Base-by-base conservation (phyloP, 2,797 vertebrate genomes). In the Coendou prehensilis region DNA sequence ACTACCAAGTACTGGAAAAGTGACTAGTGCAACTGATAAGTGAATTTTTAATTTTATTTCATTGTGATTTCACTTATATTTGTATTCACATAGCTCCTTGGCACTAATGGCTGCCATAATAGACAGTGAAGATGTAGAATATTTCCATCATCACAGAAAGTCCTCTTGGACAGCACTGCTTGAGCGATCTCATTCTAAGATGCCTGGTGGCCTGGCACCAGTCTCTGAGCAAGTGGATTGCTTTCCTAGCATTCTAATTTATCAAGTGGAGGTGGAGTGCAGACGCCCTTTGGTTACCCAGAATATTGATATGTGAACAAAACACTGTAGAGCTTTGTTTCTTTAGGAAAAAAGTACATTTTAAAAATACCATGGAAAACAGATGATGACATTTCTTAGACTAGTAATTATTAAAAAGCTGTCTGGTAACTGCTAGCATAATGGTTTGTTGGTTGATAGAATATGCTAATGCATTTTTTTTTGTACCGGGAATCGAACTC, bases 271-370 rank as follows among this genome's bases (percentile, higher is more conserved):
- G 80, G 63, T 95, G 37, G 83, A 78, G 33, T 26, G 20, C 9
- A 1, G 52, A 26, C 83, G 67, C 50, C 91, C 9, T 93, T 81
- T 50, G 37, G 50, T 56, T 88, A 89, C 84, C 90, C 94, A 67
- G 87, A 96, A 94, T 85, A 90, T 90, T 80, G 92, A 80, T 82
- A 54, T 59, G 73, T n/a, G 64, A 92, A 75, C 83, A 81, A 91
- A 95, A 41, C 61, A 89, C 33, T 1, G 47, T 13, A n/a, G 73
- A 89, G 73, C 67, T 94, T 96, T 88, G 52, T 94, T 96, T 93
- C 81, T 63, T 80, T 88, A 91, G 69, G 54, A 76, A 89, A 91
- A 83, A 76, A 57, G 50, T 9, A 63, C 71, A 69, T 73, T 82
- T 59, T 30, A 61, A 95, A 95, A 87, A 33, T 67, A 45, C 4